A percentile compares a stretch with the other conserved stretches of the same genome.
Conservation (phyloP, 2,797 vertebrate species). For the Nasua narica region DNA sequence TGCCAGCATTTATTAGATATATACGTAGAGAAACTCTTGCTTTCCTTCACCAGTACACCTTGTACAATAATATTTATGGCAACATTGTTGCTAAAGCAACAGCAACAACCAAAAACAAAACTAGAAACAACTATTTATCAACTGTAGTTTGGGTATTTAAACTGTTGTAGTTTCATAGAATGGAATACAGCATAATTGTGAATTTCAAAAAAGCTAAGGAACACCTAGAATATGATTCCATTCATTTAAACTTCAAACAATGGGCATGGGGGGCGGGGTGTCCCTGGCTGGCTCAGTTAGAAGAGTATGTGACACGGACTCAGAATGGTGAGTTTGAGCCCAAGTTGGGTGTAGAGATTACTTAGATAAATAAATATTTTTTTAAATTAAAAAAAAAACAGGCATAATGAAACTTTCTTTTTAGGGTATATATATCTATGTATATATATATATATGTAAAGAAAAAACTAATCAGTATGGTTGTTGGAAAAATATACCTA, state of each 20-base stretch:
- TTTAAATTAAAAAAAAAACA: neutral
- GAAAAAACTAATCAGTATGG: neutral
- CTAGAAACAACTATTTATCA: neutral
- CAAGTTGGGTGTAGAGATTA: neutral
- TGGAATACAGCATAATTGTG: conserved; percentile 16
- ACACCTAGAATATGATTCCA: neutral
- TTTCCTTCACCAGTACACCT: neutral
- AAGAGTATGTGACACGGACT: neutral
- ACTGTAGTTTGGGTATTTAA: neutral
- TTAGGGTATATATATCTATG: neutral
- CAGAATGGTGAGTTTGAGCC: neutral
- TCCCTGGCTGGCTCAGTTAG: neutral
- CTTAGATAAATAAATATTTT: neutral
- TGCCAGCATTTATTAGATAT: neutral
- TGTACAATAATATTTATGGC: neutral
- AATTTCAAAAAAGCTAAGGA: conserved; percentile 16
- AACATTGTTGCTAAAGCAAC: neutral
- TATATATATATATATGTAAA: no score
- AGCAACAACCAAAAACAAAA: neutral
- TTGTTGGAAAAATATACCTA: conserved; percentile 1
- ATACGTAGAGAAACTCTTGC: neutral
- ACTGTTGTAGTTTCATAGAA: neutral
- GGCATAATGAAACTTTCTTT: neutral
- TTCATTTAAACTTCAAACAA: conserved; percentile 6
- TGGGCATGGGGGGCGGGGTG: no score